A percentile compares a stretch with the other conserved stretches of the same genome.
phyloP scores from a whole-genome alignment of 2,797 vertebrate species.

The Denticeps clupeoides region DNA sequence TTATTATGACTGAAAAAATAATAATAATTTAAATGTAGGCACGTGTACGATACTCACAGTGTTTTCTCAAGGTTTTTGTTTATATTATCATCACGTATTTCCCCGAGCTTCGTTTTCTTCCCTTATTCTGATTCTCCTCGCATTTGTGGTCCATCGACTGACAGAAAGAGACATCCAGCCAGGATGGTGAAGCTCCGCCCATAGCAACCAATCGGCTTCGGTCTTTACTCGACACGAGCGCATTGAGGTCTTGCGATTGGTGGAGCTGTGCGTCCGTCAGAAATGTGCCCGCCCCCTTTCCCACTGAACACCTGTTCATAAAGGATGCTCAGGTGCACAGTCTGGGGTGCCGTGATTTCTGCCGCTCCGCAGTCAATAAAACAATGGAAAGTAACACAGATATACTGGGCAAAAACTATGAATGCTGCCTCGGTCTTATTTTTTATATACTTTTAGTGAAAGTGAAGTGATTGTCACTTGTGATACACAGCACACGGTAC shows the following conservation, averaged over 20 bases:
- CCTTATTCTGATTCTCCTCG: constrained; percentile 41
- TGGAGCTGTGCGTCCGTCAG: constrained; percentile 23
- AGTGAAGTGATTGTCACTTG: too few species aligned
- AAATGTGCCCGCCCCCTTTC: constrained; percentile 34
- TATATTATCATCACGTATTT: constrained; percentile 42
- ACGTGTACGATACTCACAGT: constrained; percentile 15
- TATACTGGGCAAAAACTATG: too few species aligned
- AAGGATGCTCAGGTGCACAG: constrained; percentile 46
- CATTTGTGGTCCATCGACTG: constrained; percentile 49
- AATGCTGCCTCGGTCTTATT: too few species aligned
- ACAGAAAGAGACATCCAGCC: constrained; percentile 37
- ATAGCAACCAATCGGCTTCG: constrained; percentile 55
- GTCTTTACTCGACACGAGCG: constrained; percentile 10
- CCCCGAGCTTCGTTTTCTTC: constrained; percentile 28
- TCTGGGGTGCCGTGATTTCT: too few species aligned
- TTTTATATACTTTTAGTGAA: too few species aligned
- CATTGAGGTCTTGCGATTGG: constrained; percentile 37
- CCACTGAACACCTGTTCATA: constrained; percentile 42
- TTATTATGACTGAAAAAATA: not conserved
- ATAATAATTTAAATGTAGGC: not conserved
- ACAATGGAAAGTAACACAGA: too few species aligned
- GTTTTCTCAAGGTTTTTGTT: constrained; percentile 4
- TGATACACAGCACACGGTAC: too few species aligned
- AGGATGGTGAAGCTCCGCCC: constrained; percentile 51
- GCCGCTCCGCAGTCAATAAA: too few species aligned